Evolutionary conservation across 2,797 vertebrate species (phyloP), one percentile per base, ranked within the genome.

Genomic region (Parotocinclus haroldoi): DNA sequence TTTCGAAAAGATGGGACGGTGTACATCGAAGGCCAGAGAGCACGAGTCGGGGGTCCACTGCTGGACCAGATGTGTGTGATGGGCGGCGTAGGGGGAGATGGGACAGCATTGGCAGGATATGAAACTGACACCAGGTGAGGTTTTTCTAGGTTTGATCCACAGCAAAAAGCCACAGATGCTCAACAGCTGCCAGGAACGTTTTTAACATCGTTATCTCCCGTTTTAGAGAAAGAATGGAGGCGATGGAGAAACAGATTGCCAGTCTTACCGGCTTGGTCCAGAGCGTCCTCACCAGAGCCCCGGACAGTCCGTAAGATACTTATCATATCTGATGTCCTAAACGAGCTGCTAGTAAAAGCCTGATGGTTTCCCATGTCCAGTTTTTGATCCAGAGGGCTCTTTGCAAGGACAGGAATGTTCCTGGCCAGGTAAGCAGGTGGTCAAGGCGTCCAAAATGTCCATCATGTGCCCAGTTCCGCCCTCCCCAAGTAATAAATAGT

Each of bases 191-290:
- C n/a, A n/a, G n/a, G n/a, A 27, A 27, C 27, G 27, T 5, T 27
- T 27, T 27, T 46, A 7, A 11, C 12, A 12, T n/a, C n/a, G 11
- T 50, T 50, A 1, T 50, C 5, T 50, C 13, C n/a, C 7, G 16
- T 50, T 52, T 12, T 76, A 96, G 96, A 85, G 96, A 98, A 76
- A 88, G 96, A 7, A 99, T 99, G 96, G 96, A 99, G 80, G 96
- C 93, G 0, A 99, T 99, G 96, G 96, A 98, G 86, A 99, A 99
- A 83, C 96, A 99, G 89, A 99, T 99, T 1, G 96, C 96, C 58
- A 98, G 96, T 60, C 89, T 99, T 85, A 99, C 96, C 0, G 96
- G 96, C 63, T 87, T 99, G 69, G 93, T 99, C 75, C 96, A 99
- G 88, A 94, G 95, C 4, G 96, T 96, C 3, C 88, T 98, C 71